These are phyloP conservation scores for Plodia interpunctella DNA, from an alignment of 1,140 invertebrate species.

Conservation along the genomic window DNA sequence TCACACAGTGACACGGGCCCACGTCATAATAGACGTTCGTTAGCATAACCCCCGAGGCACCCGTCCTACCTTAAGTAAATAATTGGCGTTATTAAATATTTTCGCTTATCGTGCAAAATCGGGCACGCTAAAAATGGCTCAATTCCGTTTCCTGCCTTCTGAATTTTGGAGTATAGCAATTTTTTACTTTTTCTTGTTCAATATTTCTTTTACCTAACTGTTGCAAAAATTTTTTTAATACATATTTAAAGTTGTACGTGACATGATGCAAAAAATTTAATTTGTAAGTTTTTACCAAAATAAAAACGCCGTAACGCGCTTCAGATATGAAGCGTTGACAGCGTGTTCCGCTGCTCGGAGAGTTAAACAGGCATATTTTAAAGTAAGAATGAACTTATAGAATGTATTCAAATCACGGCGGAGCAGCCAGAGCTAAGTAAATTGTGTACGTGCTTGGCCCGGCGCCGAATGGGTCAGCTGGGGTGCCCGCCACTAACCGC, in stretches of 20 bases:
- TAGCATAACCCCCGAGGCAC: slow-evolving; percentile 52
- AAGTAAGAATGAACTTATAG: slow-evolving; percentile 11
- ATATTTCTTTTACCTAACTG: not conserved
- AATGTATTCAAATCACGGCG: slow-evolving; percentile 61
- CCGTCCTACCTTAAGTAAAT: slow-evolving; percentile 49
- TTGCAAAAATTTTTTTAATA: no score
- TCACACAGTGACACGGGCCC: slow-evolving; percentile 71
- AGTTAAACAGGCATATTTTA: slow-evolving; percentile 17
- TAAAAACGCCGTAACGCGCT: no score
- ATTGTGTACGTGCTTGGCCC: slow-evolving; percentile 70
- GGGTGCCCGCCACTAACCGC: not conserved
- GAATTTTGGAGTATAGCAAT: not conserved
- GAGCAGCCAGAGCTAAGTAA: slow-evolving; percentile 56
- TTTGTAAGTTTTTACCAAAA: no score
- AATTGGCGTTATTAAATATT: slow-evolving; percentile 31
- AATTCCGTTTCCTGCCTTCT: not conserved
- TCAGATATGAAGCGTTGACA: not conserved
- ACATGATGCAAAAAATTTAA: no score
- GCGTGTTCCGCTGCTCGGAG: not conserved
- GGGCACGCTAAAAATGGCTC: not conserved
- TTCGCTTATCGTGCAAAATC: not conserved
- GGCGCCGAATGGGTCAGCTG: slow-evolving; percentile 51
- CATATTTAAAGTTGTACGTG: no score
- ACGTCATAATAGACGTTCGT: slow-evolving; percentile 69
- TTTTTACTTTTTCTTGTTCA: not conserved